A percentile compares a stretch with the other conserved stretches of the same genome.
These are phyloP conservation scores for Baryphthengus martii DNA, from an alignment of 2,113 vertebrate species.

Conservation along the genomic window DNA sequence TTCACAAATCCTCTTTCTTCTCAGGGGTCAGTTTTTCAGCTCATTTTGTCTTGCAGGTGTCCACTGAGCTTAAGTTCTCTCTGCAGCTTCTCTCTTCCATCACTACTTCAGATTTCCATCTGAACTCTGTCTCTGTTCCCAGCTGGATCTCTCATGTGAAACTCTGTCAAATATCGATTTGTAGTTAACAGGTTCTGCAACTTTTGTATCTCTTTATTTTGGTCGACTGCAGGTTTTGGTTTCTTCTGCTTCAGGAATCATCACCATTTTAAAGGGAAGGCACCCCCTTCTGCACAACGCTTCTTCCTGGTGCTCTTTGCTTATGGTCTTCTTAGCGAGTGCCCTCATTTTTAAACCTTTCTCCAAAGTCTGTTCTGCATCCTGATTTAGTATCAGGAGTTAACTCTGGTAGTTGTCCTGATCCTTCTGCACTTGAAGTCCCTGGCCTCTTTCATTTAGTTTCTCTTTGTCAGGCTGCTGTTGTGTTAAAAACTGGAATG, in stretches of 20 bases:
- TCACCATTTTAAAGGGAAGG: not conserved
- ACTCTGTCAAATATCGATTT: constrained; percentile 11
- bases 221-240: not conserved
- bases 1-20: constrained; percentile 24
- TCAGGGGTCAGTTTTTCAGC: constrained; percentile 40
- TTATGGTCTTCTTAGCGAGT: not conserved
- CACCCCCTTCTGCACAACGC: not conserved
- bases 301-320: not conserved
- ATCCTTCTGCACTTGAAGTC: not conserved
- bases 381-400: not conserved
- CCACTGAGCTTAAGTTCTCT: constrained; percentile 29
- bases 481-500: not conserved
- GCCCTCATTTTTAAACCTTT: not conserved
- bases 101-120: not conserved
- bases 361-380: not conserved
- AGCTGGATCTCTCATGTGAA: constrained; percentile 44
- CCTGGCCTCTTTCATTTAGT: not conserved
- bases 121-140: constrained; percentile 45
- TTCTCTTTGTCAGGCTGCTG: not conserved
- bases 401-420: not conserved
- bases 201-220: constrained; percentile 5
- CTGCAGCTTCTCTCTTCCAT: constrained; percentile 26
- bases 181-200: not conserved
- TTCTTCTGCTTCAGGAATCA: not conserved
- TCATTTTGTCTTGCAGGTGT: constrained; percentile 33